Conservation (phyloP, 2,888 invertebrate genomes). For the Volucella inflata region DNA sequence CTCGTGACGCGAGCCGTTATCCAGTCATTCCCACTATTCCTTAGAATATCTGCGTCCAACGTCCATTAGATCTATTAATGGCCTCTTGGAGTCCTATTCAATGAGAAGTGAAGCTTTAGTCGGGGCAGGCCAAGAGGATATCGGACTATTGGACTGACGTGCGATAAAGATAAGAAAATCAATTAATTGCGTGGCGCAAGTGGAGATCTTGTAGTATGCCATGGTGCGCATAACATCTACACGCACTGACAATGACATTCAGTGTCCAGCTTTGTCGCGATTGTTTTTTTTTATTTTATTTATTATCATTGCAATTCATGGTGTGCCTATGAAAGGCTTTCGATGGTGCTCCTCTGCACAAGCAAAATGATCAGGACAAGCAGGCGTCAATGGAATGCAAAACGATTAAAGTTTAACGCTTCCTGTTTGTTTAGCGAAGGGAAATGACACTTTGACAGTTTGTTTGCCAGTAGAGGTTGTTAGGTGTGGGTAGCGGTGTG, state of each 20-base stretch:
- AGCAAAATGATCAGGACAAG: background rate
- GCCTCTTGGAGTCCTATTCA: constrained; percentile 19
- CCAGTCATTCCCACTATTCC: constrained; percentile 2
- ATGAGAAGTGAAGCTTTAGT: constrained; percentile 22
- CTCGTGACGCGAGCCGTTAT: constrained; percentile 2
- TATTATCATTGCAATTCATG: background rate
- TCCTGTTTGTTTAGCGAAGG: constrained; percentile 35
- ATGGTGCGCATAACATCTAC: constrained; percentile 5
- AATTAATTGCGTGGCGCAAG: constrained; percentile 63
- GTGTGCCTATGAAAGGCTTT: background rate
- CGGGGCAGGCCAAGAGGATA: constrained; percentile 27
- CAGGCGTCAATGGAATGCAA: constrained; percentile 45
- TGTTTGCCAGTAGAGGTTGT: constrained; percentile 40
- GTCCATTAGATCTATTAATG: constrained; percentile 57
- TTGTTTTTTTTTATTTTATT: background rate
- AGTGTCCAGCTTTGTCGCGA: constrained; percentile 40
- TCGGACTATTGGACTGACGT: constrained; percentile 54
- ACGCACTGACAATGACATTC: constrained; percentile 58
- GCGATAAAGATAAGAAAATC: constrained; percentile 72
- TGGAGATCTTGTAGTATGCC: constrained; percentile 41
- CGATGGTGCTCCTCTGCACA: constrained; percentile 27
- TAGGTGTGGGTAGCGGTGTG: constrained; percentile 14
- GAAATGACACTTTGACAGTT: constrained; percentile 51
- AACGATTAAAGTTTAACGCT: constrained; percentile 35
- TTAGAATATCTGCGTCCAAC: constrained; percentile 27